These are phyloP conservation scores for Poeciliopsis occidentalis DNA, from an alignment of 2,113 vertebrate species.

Conservation along the genomic window DNA sequence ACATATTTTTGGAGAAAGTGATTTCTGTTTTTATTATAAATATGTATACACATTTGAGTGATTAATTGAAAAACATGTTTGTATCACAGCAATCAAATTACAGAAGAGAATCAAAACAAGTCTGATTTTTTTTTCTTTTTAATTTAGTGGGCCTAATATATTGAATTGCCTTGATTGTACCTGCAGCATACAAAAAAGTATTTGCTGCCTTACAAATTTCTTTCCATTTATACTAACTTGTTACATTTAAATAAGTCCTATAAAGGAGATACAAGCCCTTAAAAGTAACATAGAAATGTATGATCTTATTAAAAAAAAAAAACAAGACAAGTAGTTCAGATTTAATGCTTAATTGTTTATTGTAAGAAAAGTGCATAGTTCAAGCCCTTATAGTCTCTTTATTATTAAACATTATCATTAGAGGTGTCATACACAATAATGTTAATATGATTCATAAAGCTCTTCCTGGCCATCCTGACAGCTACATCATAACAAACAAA, in stretches of 20 bases:
- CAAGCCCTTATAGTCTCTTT: constrained; percentile 85
- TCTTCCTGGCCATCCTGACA: background rate
- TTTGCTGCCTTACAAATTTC: background rate
- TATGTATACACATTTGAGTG: too few species aligned
- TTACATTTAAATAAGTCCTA: background rate
- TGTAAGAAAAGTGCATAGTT: constrained; percentile 93
- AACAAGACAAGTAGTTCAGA: constrained; percentile 22
- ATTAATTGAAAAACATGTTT: too few species aligned
- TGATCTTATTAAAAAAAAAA: too few species aligned
- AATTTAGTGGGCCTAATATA: too few species aligned
- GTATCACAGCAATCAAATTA: too few species aligned
- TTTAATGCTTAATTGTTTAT: constrained; percentile 60
- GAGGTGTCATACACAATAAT: constrained; percentile 48
- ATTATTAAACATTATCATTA: constrained; percentile 32
- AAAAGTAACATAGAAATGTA: background rate
- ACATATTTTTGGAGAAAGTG: too few species aligned
- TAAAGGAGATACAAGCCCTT: background rate
- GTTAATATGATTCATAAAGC: background rate
- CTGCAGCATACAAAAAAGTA: background rate
- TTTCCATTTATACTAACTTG: background rate
- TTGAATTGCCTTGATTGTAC: too few species aligned
- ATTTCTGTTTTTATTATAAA: too few species aligned
- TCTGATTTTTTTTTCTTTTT: too few species aligned
- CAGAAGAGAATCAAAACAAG: too few species aligned
- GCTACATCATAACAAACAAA: background rate